Evolutionary conservation across 2,797 vertebrate genomes (phyloP), one percentile per base, ranked within the genome.

Genomic region (Enteromius anoplus): DNA sequence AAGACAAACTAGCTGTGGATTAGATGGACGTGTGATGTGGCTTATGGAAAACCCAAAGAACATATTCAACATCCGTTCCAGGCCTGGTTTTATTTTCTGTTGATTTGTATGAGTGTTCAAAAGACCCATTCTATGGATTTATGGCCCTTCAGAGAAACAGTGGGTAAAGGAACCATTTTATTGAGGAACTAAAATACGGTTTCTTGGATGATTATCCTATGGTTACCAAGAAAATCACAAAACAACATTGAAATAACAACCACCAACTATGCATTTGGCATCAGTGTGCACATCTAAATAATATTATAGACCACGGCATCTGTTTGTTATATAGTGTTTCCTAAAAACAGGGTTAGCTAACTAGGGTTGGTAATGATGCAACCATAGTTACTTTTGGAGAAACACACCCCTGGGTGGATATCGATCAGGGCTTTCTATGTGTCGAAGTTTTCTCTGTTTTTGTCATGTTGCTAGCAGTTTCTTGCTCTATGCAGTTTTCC

Each of bases 171-270:
- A 84, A 78, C 86, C 79, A 83, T 92, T 91, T 91, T 89, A 88
- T 85, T 65, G 29, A 88, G 80, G 87, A 91, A 90, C 87, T 89
- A 88, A 89, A 85, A 53, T 86, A 86, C 87, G 34, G n/a, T 58
- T 89, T 89, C 87, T 91, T 86, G 84, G 83, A 90, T 85, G 83
- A 83, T 90, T 87, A 86, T 84, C 90, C 87, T 90, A 90, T 75
- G 55, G 73, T 86, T 78, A 90, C 90, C 89, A 93, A 92, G 88
- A 90, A 90, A 91, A 92, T 92, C 85, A 92, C 55, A 83, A 88
- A 72, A 82, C 58, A 81, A 83, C 77, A 88, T 84, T 86, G 78
- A 85, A 80, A 77, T 85, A 89, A 76, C 84, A 87, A 64, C 85
- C 88, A 69, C 76, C 71, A 87, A 90, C 84, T 78, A 87, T 85